Conservation (phyloP, 2,797 vertebrate species). For the Bovichtus variegatus region DNA sequence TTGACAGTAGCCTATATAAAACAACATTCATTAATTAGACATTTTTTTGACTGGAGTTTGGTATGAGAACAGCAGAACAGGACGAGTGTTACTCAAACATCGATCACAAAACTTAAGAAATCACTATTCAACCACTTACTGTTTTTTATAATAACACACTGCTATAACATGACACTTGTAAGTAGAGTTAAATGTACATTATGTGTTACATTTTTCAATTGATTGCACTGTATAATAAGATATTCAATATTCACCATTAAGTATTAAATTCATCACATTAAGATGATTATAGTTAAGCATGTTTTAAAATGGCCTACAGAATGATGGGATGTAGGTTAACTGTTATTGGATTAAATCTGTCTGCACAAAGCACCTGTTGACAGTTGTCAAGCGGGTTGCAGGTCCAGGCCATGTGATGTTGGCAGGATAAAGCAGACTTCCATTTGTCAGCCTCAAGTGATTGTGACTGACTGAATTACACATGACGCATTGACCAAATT, state of each 20-base stretch:
- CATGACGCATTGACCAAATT: not conserved
- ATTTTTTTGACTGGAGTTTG: not conserved
- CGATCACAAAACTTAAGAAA: not conserved
- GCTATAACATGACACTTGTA: not conserved
- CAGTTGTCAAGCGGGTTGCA: conserved; percentile 27
- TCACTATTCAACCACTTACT: not conserved
- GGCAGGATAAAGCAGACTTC: conserved; percentile 30
- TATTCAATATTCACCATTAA: conserved; percentile 2
- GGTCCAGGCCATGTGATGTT: conserved; percentile 35
- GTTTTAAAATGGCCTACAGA: conserved; percentile 31
- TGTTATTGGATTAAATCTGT: conserved; percentile 64
- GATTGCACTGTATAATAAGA: conserved; percentile 1
- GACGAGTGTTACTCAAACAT: not conserved
- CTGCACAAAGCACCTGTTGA: conserved; percentile 39
- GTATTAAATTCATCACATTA: conserved; percentile 31
- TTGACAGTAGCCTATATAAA: not conserved
- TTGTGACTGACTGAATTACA: conserved; percentile 23
- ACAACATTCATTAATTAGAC: not conserved
- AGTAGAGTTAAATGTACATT: not conserved
- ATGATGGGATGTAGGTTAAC: conserved; percentile 52
- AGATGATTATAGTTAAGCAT: conserved; percentile 8
- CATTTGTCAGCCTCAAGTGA: conserved; percentile 21
- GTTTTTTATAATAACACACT: not conserved
- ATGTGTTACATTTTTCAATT: not conserved
- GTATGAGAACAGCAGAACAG: not conserved